Evolutionary conservation across 1,140 invertebrate species (phyloP).

Genomic region (Aphelenchoides besseyi): DNA sequence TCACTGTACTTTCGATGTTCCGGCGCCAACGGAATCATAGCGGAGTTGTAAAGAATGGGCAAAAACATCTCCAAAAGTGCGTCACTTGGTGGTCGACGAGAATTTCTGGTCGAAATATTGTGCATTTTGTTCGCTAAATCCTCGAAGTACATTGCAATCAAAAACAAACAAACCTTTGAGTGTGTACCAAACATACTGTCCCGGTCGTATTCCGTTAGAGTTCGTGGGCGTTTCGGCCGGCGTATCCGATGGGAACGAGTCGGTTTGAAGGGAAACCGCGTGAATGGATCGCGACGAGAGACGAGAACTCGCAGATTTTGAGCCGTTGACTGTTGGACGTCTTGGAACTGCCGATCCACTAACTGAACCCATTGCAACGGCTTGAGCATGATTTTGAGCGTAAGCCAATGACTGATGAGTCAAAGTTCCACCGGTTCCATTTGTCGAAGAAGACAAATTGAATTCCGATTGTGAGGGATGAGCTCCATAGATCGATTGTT

Average conservation of each 20-base stretch:
- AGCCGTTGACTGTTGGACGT: not conserved
- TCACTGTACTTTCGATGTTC: slow-evolving; percentile 33
- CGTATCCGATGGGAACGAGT: not conserved
- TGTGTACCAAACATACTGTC: slow-evolving; percentile 32
- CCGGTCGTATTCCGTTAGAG: slow-evolving; percentile 20
- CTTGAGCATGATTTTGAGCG: not conserved
- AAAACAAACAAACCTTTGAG: not conserved
- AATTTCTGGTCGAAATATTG: slow-evolving; percentile 16
- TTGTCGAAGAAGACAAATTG: not conserved
- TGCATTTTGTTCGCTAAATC: slow-evolving; percentile 11
- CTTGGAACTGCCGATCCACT: not conserved
- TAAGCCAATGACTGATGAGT: slow-evolving; percentile 11
- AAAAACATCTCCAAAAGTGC: slow-evolving; percentile 26
- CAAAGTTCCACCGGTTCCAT: slow-evolving; percentile 1
- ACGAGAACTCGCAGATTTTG: not conserved
- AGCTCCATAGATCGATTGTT: not conserved
- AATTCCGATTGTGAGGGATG: not conserved
- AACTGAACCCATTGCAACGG: not conserved
- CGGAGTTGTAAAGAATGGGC: slow-evolving; percentile 41
- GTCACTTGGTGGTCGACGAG: slow-evolving; percentile 7
- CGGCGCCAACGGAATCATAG: slow-evolving; percentile 27
- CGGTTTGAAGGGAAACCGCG: slow-evolving; percentile 15
- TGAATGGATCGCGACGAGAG: slow-evolving; percentile 9
- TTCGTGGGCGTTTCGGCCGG: slow-evolving; percentile 11
- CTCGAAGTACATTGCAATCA: no score